These are phyloP conservation scores for Bellardia bayeri DNA, from an alignment of 2,888 invertebrate species.

Conservation along the genomic window DNA sequence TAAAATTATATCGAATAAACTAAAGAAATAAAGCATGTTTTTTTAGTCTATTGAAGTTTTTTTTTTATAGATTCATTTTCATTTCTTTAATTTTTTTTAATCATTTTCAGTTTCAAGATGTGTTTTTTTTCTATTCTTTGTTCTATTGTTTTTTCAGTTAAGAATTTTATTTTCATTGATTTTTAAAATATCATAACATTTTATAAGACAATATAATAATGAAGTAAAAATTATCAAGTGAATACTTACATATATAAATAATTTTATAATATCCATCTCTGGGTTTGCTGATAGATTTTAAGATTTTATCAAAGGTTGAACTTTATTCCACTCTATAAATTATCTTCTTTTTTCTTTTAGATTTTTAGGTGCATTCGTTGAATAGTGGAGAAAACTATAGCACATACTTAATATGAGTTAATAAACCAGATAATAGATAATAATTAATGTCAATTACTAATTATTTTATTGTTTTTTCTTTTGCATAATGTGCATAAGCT, in stretches of 20 bases:
- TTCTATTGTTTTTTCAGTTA: background rate
- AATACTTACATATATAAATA: background rate
- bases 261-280: background rate
- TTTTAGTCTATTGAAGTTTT: slow-evolving; percentile 18
- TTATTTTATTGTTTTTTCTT: too few species aligned
- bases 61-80: background rate
- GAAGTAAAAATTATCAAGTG: background rate
- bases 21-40: slow-evolving; percentile 59
- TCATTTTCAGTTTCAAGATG: background rate
- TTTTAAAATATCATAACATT: slow-evolving; percentile 63
- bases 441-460: background rate
- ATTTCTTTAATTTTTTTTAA: background rate
- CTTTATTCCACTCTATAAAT: background rate
- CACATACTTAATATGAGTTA: slow-evolving; percentile 31
- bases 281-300: slow-evolving; percentile 28
- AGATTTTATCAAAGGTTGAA: slow-evolving; percentile 38
- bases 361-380: slow-evolving; percentile 7
- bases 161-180: background rate
- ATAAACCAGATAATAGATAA: background rate
- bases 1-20: background rate
- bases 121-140: background rate
- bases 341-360: background rate
- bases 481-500: too few species aligned
- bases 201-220: slow-evolving; percentile 13
- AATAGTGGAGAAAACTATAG: slow-evolving; percentile 60